phyloP scores from a whole-genome alignment of 1,140 invertebrate genomes.

The Nephotettix cincticeps region DNA sequence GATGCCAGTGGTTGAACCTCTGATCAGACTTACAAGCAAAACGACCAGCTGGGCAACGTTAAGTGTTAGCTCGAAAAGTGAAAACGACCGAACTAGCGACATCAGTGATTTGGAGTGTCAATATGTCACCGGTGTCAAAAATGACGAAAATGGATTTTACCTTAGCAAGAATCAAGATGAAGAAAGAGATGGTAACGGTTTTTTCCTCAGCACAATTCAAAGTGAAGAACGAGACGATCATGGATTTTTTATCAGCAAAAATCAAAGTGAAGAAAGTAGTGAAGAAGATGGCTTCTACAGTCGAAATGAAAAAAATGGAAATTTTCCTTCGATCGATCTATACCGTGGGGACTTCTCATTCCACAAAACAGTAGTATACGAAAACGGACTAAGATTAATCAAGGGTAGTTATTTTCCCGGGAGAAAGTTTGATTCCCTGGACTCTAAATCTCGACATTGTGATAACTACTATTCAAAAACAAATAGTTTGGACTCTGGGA shows the following conservation, averaged over 20 bases:
- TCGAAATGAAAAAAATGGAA: too few relatives aligned
- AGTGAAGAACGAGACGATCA: too few relatives aligned
- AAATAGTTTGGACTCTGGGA: conserved; percentile 2
- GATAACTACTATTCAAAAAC: not conserved
- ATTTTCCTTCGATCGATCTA: not conserved
- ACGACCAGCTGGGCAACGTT: not conserved
- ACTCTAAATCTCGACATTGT: not conserved
- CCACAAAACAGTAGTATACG: conserved; percentile 13
- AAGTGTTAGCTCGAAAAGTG: not conserved
- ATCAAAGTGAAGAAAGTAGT: too few relatives aligned
- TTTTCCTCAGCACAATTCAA: too few relatives aligned
- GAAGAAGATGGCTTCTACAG: too few relatives aligned
- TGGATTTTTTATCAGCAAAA: too few relatives aligned
- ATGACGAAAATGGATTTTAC: too few relatives aligned
- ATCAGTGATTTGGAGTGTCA: not conserved
- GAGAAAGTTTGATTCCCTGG: not conserved
- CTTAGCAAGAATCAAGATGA: too few relatives aligned
- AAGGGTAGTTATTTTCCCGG: not conserved
- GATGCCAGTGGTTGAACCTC: not conserved
- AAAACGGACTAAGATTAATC: not conserved
- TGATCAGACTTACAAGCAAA: not conserved
- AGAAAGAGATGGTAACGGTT: too few relatives aligned
- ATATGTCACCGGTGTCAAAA: not conserved
- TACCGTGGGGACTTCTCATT: not conserved
- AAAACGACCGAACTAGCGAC: too few relatives aligned